phyloP scores from a whole-genome alignment of 2,797 vertebrate genomes.

The Malurus leucopterus region DNA sequence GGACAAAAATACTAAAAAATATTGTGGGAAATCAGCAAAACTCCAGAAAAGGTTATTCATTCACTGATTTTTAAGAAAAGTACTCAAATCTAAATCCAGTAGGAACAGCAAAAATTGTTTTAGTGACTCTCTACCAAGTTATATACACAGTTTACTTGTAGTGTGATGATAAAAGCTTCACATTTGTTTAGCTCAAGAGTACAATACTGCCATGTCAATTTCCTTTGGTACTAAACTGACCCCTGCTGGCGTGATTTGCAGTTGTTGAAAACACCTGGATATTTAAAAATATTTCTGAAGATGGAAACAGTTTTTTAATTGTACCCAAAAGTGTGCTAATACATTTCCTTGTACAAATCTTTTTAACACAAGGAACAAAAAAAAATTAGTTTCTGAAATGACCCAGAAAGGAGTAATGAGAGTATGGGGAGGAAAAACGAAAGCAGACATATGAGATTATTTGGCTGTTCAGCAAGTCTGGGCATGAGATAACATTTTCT shows the following conservation, averaged over 20 bases:
- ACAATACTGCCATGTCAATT: background rate
- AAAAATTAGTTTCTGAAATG: constrained; percentile 1
- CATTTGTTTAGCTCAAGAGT: background rate
- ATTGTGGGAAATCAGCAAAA: background rate
- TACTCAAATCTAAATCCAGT: background rate
- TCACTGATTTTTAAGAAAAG: background rate
- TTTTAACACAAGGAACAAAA: background rate
- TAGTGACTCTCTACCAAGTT: background rate
- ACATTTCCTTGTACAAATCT: background rate
- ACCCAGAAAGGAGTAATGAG: background rate
- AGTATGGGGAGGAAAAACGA: background rate
- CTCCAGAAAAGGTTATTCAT: background rate
- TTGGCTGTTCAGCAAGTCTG: background rate
- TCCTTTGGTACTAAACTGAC: constrained; percentile 64
- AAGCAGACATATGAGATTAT: background rate
- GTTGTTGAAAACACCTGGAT: constrained; percentile 4
- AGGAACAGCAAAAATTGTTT: background rate
- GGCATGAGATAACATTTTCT: background rate
- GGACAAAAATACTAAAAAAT: background rate
- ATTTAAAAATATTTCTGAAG: background rate
- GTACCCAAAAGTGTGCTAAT: background rate
- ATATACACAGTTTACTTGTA: background rate
- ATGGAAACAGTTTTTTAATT: background rate
- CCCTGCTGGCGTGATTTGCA: constrained; percentile 58
- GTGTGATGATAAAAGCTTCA: background rate